A percentile compares a stretch with the other conserved stretches of the same genome.
phyloP scores from a whole-genome alignment of 2,797 vertebrate species.

The Chrysocyon brachyurus region DNA sequence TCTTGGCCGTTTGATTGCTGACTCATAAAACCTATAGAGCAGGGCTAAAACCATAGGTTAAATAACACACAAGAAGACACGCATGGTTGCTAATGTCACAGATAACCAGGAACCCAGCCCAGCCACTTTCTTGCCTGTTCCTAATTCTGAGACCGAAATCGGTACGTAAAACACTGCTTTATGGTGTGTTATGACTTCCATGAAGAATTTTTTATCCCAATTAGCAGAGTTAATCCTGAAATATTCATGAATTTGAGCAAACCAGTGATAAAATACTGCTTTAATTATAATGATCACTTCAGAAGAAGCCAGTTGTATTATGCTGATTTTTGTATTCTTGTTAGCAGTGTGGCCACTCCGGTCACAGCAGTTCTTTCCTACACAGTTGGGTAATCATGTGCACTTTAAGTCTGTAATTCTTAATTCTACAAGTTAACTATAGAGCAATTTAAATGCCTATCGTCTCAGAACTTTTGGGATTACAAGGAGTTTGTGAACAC shows the following conservation, averaged over 20 bases:
- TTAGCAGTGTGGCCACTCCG: background rate
- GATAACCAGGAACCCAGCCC: accelerated
- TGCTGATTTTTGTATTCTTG: background rate
- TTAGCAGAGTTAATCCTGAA: slow-evolving; percentile 60
- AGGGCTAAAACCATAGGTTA: background rate
- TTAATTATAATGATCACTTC: slow-evolving; percentile 41
- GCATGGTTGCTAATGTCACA: accelerated
- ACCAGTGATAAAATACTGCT: slow-evolving; percentile 4
- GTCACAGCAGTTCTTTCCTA: background rate
- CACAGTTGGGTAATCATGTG: background rate
- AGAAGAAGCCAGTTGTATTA: background rate
- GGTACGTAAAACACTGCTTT: background rate
- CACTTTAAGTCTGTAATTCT: slow-evolving; percentile 38
- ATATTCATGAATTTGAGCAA: slow-evolving; percentile 56
- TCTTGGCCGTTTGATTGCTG: background rate
- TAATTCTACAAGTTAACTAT: background rate
- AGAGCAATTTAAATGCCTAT: slow-evolving; percentile 4
- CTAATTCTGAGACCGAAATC: background rate
- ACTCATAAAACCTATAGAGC: background rate
- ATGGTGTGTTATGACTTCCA: background rate
- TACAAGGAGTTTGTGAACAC: slow-evolving; percentile 20
- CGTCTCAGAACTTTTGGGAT: slow-evolving; percentile 42
- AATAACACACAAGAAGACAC: background rate
- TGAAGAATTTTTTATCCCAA: slow-evolving; percentile 17
- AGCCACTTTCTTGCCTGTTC: background rate